Conservation (phyloP, 1,140 invertebrate species). For the Sitobion miscanthi region DNA sequence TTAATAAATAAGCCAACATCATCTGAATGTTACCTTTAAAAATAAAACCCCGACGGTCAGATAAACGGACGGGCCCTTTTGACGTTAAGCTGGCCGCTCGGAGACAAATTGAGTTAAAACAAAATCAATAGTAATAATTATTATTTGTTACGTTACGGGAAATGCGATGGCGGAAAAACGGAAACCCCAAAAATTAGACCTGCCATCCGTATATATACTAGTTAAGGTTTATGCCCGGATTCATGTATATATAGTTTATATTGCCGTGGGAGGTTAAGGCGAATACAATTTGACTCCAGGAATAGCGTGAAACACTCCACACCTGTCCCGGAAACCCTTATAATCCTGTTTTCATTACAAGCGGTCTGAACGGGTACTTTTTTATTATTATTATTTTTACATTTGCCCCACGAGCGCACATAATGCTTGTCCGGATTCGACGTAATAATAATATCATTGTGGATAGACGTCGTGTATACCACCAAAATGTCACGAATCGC, state of each 20-base stretch:
- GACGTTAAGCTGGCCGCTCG: not conserved
- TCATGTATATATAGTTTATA: not conserved
- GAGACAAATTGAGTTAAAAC: not conserved
- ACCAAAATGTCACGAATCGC: not conserved
- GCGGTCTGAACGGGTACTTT: not conserved
- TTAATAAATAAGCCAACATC: not conserved
- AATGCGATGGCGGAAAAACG: not conserved
- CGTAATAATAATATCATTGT: not conserved
- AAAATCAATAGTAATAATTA: not conserved
- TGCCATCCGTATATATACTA: not conserved
- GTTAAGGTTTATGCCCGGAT: not conserved
- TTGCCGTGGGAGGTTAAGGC: not conserved
- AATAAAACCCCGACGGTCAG: not conserved
- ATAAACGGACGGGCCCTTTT: not conserved
- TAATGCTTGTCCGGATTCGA: not conserved
- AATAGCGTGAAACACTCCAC: constrained; percentile 16
- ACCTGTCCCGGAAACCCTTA: constrained; percentile 51
- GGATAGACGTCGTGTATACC: not conserved
- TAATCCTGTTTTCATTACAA: constrained; percentile 43
- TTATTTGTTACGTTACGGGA: not conserved
- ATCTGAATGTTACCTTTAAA: not conserved
- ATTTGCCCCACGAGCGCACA: not conserved
- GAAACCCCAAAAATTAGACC: constrained; percentile 1
- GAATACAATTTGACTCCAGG: constrained; percentile 36
- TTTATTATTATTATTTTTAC: not conserved